phyloP scores from a whole-genome alignment of 2,888 invertebrate species.

The Tolmerus cingulatus region DNA sequence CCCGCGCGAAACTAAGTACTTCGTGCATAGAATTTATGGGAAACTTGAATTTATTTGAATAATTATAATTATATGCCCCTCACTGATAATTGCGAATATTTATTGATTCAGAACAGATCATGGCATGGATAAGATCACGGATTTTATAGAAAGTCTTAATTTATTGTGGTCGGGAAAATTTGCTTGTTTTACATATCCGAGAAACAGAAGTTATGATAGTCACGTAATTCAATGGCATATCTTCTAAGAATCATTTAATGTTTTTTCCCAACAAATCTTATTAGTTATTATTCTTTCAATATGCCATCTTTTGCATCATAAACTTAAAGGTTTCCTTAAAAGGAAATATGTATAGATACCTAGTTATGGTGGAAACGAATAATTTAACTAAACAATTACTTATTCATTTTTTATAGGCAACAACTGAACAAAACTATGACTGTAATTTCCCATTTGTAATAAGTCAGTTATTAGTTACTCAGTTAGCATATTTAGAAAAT shows the following conservation, averaged over 20 bases:
- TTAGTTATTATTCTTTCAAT: not conserved
- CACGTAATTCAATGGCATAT: not conserved
- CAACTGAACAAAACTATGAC: too few species aligned
- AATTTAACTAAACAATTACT: not conserved
- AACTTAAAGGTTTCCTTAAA: not conserved
- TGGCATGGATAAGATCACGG: not conserved
- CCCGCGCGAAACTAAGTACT: not conserved
- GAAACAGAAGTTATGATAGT: not conserved
- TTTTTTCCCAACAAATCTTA: not conserved
- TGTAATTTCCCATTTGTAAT: too few species aligned
- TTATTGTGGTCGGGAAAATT: not conserved
- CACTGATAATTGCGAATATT: not conserved
- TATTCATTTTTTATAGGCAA: too few species aligned
- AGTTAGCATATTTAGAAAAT: too few species aligned
- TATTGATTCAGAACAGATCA: not conserved
- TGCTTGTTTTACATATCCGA: not conserved
- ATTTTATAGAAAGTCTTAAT: not conserved
- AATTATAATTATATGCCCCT: not conserved
- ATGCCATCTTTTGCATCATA: not conserved
- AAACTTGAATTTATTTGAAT: not conserved
- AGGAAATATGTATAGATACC: not conserved
- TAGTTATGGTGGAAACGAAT: not conserved
- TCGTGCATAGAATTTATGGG: not conserved
- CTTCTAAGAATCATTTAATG: not conserved
- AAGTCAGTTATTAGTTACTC: too few species aligned